Percentiles rank a stretch among this genome's conserved stretches.
These are phyloP conservation scores for Archegozetes longisetosus DNA, from an alignment of 1,140 invertebrate species.

Conservation along the genomic window DNA sequence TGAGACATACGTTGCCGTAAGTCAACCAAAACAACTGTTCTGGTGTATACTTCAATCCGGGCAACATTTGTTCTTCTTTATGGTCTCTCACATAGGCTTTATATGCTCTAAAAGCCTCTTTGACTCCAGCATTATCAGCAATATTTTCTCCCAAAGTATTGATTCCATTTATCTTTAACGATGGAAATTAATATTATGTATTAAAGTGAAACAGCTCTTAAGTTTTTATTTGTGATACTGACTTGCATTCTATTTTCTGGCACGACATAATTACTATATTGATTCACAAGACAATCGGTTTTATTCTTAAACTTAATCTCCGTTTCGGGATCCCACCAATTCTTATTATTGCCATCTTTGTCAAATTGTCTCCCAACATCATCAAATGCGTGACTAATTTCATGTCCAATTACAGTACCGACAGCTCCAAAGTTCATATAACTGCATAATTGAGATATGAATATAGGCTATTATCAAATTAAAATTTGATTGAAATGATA, in stretches of 20 bases:
- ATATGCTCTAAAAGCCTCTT: conserved; percentile 34
- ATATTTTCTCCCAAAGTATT: conserved; percentile 34
- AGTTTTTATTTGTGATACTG: background rate
- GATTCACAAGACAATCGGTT: conserved; percentile 67
- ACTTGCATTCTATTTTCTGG: conserved; percentile 45
- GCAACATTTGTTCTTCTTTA: conserved; percentile 19
- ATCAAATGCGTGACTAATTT: conserved; percentile 34
- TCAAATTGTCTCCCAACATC: conserved; percentile 60
- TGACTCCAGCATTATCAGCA: conserved; percentile 40
- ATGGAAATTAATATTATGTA: background rate
- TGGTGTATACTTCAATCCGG: background rate
- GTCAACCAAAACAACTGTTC: background rate
- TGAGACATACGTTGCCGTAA: background rate
- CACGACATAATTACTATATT: conserved; percentile 58
- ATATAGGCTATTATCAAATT: too few species aligned
- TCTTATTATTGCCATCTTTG: conserved; percentile 61
- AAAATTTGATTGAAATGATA: too few species aligned
- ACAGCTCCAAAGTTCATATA: conserved; percentile 40
- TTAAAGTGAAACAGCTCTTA: background rate
- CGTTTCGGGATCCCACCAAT: conserved; percentile 70
- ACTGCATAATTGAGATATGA: background rate
- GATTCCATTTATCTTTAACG: conserved; percentile 32
- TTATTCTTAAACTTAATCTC: conserved; percentile 52
- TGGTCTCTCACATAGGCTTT: conserved; percentile 12
- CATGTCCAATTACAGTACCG: conserved; percentile 22